Base-by-base conservation (phyloP, 2,113 vertebrate genomes). In the Ageneiosus marmoratus region DNA sequence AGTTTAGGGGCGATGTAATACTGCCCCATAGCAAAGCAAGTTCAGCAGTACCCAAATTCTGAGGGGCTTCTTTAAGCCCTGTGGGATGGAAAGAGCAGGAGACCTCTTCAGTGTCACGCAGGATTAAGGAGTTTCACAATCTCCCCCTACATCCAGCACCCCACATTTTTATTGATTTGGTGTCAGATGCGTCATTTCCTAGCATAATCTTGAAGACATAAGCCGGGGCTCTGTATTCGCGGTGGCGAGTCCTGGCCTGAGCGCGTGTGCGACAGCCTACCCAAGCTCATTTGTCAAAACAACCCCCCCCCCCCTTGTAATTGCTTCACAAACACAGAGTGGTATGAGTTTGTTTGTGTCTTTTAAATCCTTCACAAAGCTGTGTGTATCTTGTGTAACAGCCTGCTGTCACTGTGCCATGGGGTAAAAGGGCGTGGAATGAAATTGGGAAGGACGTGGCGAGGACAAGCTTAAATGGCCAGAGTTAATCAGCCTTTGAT, bases 121-220 rank as follows among this genome's bases (percentile, higher is more conserved):
- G 89, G 91, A 93, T 93, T 91, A 93, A 75, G 73, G 51, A 27
- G 15, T n/a, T 24, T 55, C 77, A 65, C 84, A 88, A 89, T 88
- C 86, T 87, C 77, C 70, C 27, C 48, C 67, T 16, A 51, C 51
- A 60, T 60, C 75, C 60, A 72, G 63, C 77, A 80, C 81, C 46
- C 69, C 86, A 86, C 79, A 84, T 83, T 89, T 89, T 83, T 87
- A 92, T 93, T 87, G 91, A 93, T 92, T 90, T 88, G 84, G 87
- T 89, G 85, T 90, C 90, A 91, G 90, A 89, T 72, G 84, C 67
- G 74, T 83, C 80, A 85, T 89, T 82, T 87, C 84, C 81, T 77
- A 83, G 82, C 82, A 90, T 91, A 86, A 88, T 92, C 89, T 90
- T 76, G 70, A 60, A 70, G 79, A 73, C 87, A 81, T 93, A 93